Base-by-base conservation (phyloP, 2,888 invertebrate species). In the Pyrrhosoma nymphula region DNA sequence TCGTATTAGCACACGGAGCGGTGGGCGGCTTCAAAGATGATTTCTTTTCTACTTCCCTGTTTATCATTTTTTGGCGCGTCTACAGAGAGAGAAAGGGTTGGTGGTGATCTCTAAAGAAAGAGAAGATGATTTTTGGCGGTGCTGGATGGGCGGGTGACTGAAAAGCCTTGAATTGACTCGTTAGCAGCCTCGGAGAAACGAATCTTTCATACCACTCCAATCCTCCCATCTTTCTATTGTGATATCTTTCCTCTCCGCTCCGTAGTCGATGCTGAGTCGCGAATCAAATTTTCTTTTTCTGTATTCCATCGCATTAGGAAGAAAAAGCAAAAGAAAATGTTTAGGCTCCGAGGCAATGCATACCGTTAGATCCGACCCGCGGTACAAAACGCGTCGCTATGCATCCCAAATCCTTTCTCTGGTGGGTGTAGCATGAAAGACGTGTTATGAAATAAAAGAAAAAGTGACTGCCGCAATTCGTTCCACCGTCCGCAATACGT, bases 11-110 rank as follows among this genome's bases (percentile, higher is more conserved):
- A 82, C 30, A 82, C 95, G 96, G 95, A 96, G 95, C n/a, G 95
- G 96, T 23, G 96, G 96, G n/a, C 96, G 96, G 95, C 97, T 96
- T 95, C 97, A 97, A 75, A 97, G 96, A 82, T 82, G 82, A 35
- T 82, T 30, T 35, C 16, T 82, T 16, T n/a, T n/a, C n/a, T n/a
- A n/a, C n/a, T n/a, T 82, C 8, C 26, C 16, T 82, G 23, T 35
- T 35, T 82, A 82, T 35, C 2, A 60, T 60, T 60, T 60, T 14
- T n/a, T 82, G 82, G 82, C 82, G 82, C 82, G 82, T 35, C 82
- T 82, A 82, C 82, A 69, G 69, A 26, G 69, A 69, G 82, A 35
- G 35, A 82, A 18, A 82, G 82, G 30, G 82, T n/a, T 35, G 30
- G 0, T 82, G 82, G 82, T 82, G 82, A 82, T 82, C 82, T 82